Conservation (phyloP, 2,113 vertebrate species). For the Trogon melanurus region DNA sequence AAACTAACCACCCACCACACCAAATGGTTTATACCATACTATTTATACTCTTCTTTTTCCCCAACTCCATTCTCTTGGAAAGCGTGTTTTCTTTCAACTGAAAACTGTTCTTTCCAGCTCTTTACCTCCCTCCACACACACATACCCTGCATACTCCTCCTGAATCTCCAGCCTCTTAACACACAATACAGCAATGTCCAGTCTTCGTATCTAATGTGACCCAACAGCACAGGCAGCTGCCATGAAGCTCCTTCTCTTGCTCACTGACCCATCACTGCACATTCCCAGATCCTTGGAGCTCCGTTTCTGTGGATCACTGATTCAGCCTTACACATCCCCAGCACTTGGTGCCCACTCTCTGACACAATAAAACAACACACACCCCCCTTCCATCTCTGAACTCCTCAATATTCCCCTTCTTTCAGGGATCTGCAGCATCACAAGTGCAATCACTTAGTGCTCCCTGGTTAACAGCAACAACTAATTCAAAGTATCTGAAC, state of each 20-base stretch:
- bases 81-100: not conserved
- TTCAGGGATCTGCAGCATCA: constrained; percentile 35
- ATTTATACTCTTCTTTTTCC: constrained; percentile 8
- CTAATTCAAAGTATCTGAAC: constrained; percentile 63
- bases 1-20: not conserved
- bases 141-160: not conserved
- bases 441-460: constrained; percentile 14
- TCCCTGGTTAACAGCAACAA: constrained; percentile 54
- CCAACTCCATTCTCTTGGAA: not conserved
- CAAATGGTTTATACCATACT: constrained; percentile 14
- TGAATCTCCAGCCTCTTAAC: constrained; percentile 11
- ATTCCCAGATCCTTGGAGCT: constrained; percentile 36
- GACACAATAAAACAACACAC: constrained; percentile 28
- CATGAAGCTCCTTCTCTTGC: constrained; percentile 39
- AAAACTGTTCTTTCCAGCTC: constrained; percentile 31
- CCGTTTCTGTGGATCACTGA: constrained; percentile 35
- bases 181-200: constrained; percentile 1
- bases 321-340: constrained; percentile 54
- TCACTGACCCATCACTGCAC: constrained; percentile 53
- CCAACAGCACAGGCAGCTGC: constrained; percentile 26
- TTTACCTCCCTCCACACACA: not conserved
- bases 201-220: constrained; percentile 2
- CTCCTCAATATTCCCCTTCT: constrained; percentile 34
- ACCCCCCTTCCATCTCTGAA: not conserved
- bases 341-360: constrained; percentile 20